Conservation (phyloP, 2,797 vertebrate species). For the Phaenicophaeus curvirostris region DNA sequence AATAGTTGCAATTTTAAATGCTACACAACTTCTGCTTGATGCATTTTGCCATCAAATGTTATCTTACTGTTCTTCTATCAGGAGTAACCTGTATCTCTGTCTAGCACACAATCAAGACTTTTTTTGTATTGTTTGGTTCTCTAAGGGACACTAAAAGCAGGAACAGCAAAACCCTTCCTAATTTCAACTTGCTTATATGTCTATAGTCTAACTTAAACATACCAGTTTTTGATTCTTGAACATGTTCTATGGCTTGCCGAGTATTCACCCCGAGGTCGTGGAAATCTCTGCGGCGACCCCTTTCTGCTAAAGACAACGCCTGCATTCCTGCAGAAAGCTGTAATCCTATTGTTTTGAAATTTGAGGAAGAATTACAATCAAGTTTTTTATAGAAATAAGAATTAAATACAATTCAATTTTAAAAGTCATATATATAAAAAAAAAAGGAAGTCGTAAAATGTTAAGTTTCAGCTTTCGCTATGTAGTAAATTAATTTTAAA, state of each 20-base stretch:
- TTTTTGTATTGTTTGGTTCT: background rate
- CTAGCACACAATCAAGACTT: background rate
- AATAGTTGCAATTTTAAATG: background rate
- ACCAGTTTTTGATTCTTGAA: constrained; percentile 89
- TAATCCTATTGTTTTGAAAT: constrained; percentile 33
- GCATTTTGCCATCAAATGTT: background rate
- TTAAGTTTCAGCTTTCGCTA: background rate
- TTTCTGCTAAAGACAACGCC: constrained; percentile 85
- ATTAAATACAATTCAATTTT: background rate
- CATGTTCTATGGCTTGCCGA: constrained; percentile 88
- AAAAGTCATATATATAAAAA: background rate
- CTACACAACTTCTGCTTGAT: background rate
- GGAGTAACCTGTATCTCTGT: background rate
- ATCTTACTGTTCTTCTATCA: background rate
- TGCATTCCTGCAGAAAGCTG: constrained; percentile 91
- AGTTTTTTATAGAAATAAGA: background rate
- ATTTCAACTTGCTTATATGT: background rate
- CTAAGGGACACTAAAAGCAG: background rate
- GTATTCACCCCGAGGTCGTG: constrained; percentile 88
- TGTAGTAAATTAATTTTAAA: background rate
- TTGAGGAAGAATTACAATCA: background rate
- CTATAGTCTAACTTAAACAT: background rate
- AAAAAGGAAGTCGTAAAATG: background rate
- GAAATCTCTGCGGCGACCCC: constrained; percentile 89
- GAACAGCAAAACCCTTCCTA: background rate